Evolutionary conservation across 2,888 invertebrate species (phyloP).

Genomic region (Pollenia angustigena): DNA sequence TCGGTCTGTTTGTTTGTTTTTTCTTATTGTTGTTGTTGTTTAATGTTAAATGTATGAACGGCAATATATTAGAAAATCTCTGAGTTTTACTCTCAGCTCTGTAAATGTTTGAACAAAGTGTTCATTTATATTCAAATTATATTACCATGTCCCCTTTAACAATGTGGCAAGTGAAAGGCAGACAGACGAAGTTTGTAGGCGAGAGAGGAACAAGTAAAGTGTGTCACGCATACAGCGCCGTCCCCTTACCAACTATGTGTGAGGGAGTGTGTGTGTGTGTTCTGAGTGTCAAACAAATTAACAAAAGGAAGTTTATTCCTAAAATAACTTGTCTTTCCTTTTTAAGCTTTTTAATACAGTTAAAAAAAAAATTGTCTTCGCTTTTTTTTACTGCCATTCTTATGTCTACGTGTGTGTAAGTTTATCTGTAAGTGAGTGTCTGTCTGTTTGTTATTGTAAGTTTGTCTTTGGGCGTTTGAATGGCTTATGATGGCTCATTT

Average conservation of each 20-base stretch:
- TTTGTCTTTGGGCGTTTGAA: background rate
- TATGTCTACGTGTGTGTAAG: too few relatives aligned
- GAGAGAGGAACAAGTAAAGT: too few relatives aligned
- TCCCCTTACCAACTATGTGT: too few relatives aligned
- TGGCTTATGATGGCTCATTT: conserved; percentile 23
- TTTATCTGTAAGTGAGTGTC: background rate
- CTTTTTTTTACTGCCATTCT: background rate
- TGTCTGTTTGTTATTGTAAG: background rate
- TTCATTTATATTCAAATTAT: background rate
- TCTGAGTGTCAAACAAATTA: conserved; percentile 6
- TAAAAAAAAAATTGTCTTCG: background rate
- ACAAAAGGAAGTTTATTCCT: conserved; percentile 4
- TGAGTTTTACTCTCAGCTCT: conserved; percentile 1
- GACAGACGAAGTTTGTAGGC: too few relatives aligned
- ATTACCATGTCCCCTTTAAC: too few relatives aligned
- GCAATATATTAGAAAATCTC: background rate
- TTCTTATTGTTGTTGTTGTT: background rate
- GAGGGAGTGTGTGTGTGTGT: conserved; percentile 1
- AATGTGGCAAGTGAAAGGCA: too few relatives aligned
- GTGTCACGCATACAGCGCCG: too few relatives aligned
- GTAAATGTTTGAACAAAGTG: background rate
- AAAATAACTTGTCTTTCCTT: conserved; percentile 34
- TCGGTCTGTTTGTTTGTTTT: background rate
- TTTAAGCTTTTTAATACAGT: conserved; percentile 36
- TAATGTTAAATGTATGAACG: conserved; percentile 36